phyloP scores from a whole-genome alignment of 2,113 vertebrate genomes.

The Elaphurus davidianus region DNA sequence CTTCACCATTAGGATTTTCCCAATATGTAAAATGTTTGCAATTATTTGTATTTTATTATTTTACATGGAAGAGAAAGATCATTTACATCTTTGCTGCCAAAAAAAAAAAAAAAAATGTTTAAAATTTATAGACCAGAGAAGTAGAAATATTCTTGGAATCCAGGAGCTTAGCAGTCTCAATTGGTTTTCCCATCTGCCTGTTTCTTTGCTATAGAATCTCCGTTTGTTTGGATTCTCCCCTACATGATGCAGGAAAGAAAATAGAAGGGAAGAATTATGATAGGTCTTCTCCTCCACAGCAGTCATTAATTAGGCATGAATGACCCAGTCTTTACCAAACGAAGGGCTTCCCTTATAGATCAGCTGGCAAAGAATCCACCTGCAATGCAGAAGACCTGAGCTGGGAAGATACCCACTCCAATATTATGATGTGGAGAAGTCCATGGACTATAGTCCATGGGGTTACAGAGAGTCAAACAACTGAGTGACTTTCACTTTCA shows the following conservation, averaged over 20 bases:
- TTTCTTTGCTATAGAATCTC: neutral
- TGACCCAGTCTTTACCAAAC: neutral
- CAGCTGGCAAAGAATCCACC: rapidly evolving
- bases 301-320: neutral
- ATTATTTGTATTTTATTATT: neutral
- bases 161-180: neutral
- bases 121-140: neutral
- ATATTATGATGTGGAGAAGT: neutral
- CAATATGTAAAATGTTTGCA: neutral
- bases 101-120: neutral
- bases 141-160: neutral
- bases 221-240: neutral
- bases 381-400: neutral
- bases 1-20: neutral
- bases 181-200: neutral
- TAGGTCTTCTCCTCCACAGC: neutral
- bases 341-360: neutral
- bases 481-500: neutral
- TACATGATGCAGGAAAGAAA: neutral
- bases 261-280: neutral
- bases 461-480: neutral
- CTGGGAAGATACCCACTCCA: neutral
- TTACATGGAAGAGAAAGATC: neutral
- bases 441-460: neutral
- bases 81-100: neutral